Evolutionary conservation across 2,888 invertebrate species (phyloP), one percentile per base, ranked within the genome.

Genomic region (Drosophila gaucha): DNA sequence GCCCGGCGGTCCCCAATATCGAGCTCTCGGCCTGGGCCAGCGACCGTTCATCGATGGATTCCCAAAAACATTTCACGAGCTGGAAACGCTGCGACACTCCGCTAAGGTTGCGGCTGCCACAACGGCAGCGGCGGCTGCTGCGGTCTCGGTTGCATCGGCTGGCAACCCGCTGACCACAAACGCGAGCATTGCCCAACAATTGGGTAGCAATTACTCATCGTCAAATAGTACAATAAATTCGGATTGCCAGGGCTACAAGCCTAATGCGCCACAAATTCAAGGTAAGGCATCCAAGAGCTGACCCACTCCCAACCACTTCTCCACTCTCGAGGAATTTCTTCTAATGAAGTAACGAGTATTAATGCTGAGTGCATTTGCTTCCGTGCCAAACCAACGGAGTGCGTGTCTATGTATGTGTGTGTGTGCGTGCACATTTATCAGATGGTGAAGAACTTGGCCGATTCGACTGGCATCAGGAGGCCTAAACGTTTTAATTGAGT

Each of bases 11-110:
- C 94, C 94, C 79, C 95, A 95, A 89, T 95, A 95, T 89, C 93
- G 96, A 70, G 94, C 95, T 47, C 93, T 96, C 80, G 95, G 95
- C 30, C 92, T 96, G 87, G 94, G 94, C 56, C 96, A 95, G 89
- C 94, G 96, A 78, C 95, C 96, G 52, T 94, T 95, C 91, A 92
- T 94, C 62, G 91, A 93, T 56, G 93, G 94, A 49, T 95, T 95
- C 90, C 93, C 94, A 56, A 93, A 93, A 74, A 94, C 95, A 86
- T 93, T 95, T 70, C 93, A 94, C 68, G 95, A 95, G 66, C 92
- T 95, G 74, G 96, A 96, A 80, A 92, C 93, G 52, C 95, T 95
- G 90, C 94, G 96, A 88, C 93, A 95, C 77, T 72, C 84, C 3
- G 83, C 87, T 10, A 89, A 89, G 52, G 87, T 78, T 24, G 92